A percentile compares a stretch with the other conserved stretches of the same genome.
Evolutionary conservation across 2,113 vertebrate genomes (phyloP).

Genomic region (Xenopus laevis): DNA sequence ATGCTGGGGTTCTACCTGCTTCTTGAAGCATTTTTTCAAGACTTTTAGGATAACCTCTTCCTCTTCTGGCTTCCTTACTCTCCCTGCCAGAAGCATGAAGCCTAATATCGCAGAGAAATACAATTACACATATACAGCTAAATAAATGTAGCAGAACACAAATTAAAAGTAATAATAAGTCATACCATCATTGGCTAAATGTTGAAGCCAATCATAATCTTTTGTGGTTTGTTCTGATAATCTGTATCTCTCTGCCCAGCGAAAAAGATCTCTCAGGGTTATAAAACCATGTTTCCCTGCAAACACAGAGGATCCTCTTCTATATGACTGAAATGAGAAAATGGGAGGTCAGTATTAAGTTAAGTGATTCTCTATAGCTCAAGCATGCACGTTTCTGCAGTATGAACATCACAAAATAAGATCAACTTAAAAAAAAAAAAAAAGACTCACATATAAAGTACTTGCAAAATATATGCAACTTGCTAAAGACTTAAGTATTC

Average conservation of each 20-base stretch:
- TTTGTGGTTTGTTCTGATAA: slow-evolving; percentile 74
- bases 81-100: slow-evolving; percentile 91
- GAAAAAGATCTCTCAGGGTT: slow-evolving; percentile 90
- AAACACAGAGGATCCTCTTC: slow-evolving; percentile 89
- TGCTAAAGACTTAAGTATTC: no score
- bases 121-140: no score
- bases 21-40: slow-evolving; percentile 92
- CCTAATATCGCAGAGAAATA: slow-evolving; percentile 61
- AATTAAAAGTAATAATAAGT: background rate
- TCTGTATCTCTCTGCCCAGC: slow-evolving; percentile 93
- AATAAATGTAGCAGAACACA: background rate
- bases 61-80: slow-evolving; percentile 90
- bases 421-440: no score
- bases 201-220: slow-evolving; percentile 89
- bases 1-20: slow-evolving; percentile 70
- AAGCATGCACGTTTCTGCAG: no score
- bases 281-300: slow-evolving; percentile 96
- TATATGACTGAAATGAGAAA: slow-evolving; percentile 70
- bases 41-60: slow-evolving; percentile 76
- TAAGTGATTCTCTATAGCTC: no score
- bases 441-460: no score
- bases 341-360: no score
- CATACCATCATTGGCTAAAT: slow-evolving; percentile 91
- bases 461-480: no score
- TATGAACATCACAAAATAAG: no score